Conservation (phyloP, 2,888 invertebrate genomes). For the Lissocephala sabroskyi region DNA sequence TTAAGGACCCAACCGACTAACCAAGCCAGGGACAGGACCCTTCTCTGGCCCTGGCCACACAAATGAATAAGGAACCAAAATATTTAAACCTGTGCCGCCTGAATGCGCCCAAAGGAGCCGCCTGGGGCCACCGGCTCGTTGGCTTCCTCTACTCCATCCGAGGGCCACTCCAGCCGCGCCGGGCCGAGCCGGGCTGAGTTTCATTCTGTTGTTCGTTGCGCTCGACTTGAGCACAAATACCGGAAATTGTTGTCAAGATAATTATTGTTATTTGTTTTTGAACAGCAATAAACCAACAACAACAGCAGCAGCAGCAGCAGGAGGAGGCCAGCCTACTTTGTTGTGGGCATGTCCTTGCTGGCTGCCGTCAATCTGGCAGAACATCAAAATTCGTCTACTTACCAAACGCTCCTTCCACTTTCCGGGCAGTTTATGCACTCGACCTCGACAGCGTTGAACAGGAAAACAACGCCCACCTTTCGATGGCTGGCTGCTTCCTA, state of each 20-base stretch:
- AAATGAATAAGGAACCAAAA: constrained; percentile 21
- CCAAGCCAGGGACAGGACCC: too few species aligned
- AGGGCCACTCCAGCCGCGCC: too few species aligned
- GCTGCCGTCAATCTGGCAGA: constrained; percentile 38
- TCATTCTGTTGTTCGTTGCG: constrained; percentile 58
- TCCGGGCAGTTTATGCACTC: constrained; percentile 7
- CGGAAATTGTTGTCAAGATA: constrained; percentile 73
- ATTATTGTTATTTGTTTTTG: constrained; percentile 71
- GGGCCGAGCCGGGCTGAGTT: constrained; percentile 51
- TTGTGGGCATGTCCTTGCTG: constrained; percentile 18
- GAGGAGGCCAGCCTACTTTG: not conserved
- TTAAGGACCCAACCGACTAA: not conserved
- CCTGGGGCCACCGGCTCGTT: not conserved
- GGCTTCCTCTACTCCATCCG: not conserved
- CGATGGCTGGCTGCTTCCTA: too few species aligned
- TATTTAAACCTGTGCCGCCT: constrained; percentile 44
- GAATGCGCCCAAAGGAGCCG: constrained; percentile 14
- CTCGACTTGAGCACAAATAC: constrained; percentile 70
- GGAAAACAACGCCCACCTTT: too few species aligned
- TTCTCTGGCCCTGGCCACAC: too few species aligned
- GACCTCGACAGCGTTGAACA: constrained; percentile 1
- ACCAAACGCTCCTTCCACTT: constrained; percentile 4
- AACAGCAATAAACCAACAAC: constrained; percentile 31
- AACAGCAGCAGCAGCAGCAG: not conserved
- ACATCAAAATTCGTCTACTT: constrained; percentile 40